These are phyloP conservation scores for Poeciliopsis occidentalis DNA, from an alignment of 2,113 vertebrate species.

Conservation along the genomic window DNA sequence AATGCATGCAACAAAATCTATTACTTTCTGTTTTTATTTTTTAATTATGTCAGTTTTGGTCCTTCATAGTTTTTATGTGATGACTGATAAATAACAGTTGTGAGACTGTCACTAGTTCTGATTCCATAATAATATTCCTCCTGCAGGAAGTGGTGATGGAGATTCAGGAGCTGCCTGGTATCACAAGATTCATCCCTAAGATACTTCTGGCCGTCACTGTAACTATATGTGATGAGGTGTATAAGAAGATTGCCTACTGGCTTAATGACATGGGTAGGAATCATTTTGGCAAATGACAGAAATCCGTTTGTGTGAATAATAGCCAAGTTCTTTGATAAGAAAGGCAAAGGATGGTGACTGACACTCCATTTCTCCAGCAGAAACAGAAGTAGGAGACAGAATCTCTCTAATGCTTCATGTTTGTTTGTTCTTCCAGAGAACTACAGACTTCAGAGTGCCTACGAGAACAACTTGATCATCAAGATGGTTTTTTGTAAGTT, in stretches of 20 bases:
- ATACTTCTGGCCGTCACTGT: conserved; percentile 91
- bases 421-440: conserved; percentile 83
- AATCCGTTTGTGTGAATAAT: too few relatives aligned
- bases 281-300: neutral
- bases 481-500: conserved; percentile 96
- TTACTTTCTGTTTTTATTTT: too few relatives aligned
- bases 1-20: too few relatives aligned
- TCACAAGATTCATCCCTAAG: conserved; percentile 91
- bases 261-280: conserved; percentile 93
- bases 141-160: conserved; percentile 91
- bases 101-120: too few relatives aligned
- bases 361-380: too few relatives aligned
- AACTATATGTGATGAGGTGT: conserved; percentile 90
- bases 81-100: too few relatives aligned
- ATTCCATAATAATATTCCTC: conserved; percentile 1
- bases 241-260: conserved; percentile 95
- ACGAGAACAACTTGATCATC: conserved; percentile 97
- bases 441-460: conserved; percentile 96
- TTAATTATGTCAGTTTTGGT: too few relatives aligned
- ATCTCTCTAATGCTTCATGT: neutral
- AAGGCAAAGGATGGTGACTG: too few relatives aligned
- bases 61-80: too few relatives aligned
- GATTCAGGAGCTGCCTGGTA: conserved; percentile 88
- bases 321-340: too few relatives aligned
- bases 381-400: too few relatives aligned